A percentile compares a stretch with the other conserved stretches of the same genome.
These are phyloP conservation scores for Drosophila maculinotata DNA, from an alignment of 2,888 invertebrate genomes.

Conservation along the genomic window DNA sequence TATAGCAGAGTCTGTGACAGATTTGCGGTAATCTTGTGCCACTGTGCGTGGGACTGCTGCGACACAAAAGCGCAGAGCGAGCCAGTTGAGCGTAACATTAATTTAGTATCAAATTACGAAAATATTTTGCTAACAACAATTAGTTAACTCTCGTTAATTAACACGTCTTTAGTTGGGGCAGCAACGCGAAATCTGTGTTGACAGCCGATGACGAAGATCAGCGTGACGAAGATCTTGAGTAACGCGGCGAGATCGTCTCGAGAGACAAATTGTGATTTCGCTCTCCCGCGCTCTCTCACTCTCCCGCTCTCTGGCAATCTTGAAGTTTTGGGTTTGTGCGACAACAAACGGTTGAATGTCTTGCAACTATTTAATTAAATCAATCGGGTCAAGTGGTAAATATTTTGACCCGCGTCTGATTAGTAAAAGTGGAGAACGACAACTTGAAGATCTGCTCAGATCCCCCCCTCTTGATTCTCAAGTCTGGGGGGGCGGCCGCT, in stretches of 20 bases:
- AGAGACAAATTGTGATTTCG: background rate
- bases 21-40: slow-evolving; percentile 13
- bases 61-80: slow-evolving; percentile 77
- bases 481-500: slow-evolving; percentile 22
- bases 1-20: too few relatives aligned
- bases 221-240: slow-evolving; percentile 22
- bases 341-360: slow-evolving; percentile 82
- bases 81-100: slow-evolving; percentile 81
- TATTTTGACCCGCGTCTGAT: slow-evolving; percentile 86
- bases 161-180: slow-evolving; percentile 81
- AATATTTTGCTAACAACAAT: slow-evolving; percentile 85
- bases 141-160: slow-evolving; percentile 85
- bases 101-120: slow-evolving; percentile 85
- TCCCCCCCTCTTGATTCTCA: slow-evolving; percentile 1
- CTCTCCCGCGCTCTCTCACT: background rate
- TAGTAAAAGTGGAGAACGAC: slow-evolving; percentile 74
- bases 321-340: slow-evolving; percentile 49
- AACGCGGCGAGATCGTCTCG: background rate
- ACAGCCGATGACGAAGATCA: slow-evolving; percentile 76
- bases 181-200: slow-evolving; percentile 83
- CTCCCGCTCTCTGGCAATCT: background rate
- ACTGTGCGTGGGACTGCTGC: slow-evolving; percentile 53
- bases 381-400: slow-evolving; percentile 86
- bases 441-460: slow-evolving; percentile 46
- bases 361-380: slow-evolving; percentile 85